phyloP scores from a whole-genome alignment of 2,888 invertebrate species.

The Horisme vitalbata region DNA sequence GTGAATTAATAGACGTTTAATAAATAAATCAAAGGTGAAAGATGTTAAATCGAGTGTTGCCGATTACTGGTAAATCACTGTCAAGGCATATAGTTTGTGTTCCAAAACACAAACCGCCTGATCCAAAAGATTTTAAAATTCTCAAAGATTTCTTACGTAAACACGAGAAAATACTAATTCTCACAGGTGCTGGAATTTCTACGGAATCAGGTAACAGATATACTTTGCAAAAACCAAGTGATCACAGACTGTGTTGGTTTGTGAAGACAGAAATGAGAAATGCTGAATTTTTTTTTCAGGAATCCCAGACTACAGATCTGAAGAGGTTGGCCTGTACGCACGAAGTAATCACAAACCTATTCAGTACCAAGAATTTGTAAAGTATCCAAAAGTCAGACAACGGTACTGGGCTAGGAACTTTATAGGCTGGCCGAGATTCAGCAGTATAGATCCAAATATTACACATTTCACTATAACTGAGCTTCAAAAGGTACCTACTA shows the following conservation, averaged over 20 bases:
- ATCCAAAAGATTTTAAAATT: conserved; percentile 80
- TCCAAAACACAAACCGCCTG: conserved; percentile 88
- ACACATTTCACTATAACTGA: conserved; percentile 88
- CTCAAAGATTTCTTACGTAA: conserved; percentile 84
- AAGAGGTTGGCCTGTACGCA: conserved; percentile 95
- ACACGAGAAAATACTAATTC: conserved; percentile 84
- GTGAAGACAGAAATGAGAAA: too few species aligned
- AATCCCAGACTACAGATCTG: conserved; percentile 97
- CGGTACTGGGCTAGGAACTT: conserved; percentile 98
- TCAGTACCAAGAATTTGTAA: conserved; percentile 92
- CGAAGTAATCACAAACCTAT: conserved; percentile 92
- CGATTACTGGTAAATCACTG: conserved; percentile 29
- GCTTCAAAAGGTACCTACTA: conserved; percentile 84
- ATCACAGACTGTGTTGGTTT: too few species aligned
- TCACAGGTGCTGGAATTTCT: conserved; percentile 98
- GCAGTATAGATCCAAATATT: conserved; percentile 89
- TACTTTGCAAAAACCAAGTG: not conserved
- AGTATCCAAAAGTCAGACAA: conserved; percentile 85
- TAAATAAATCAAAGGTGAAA: not conserved
- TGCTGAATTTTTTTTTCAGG: conserved; percentile 73
- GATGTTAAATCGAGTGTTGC: conserved; percentile 42
- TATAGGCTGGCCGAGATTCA: conserved; percentile 95
- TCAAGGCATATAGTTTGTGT: conserved; percentile 75
- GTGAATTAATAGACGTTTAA: too few species aligned
- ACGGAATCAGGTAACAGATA: conserved; percentile 91